Base-by-base conservation (phyloP, 2,888 invertebrate species). In the Phrixothrix hirtus region DNA sequence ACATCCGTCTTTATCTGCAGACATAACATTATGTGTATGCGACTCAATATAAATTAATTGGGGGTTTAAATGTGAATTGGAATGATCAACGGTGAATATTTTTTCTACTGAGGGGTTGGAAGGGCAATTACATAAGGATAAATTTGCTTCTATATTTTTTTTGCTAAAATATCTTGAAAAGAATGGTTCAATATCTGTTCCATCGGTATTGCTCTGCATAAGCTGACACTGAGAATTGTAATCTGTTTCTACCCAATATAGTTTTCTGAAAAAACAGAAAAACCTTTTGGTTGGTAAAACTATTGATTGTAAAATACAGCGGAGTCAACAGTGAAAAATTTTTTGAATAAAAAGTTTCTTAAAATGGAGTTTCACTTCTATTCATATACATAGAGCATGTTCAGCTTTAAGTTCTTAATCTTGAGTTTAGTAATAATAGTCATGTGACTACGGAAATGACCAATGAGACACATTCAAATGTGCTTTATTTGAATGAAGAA, bases 241-340 rank as follows among this genome's bases (percentile, higher is more conserved):
- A 32, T 77, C 78, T 44, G 79, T 77, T 74, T 91, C 89, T 39
- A 90, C 83, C 92, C 92, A 94, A 62, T 86, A 84, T 1, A 94
- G 68, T 1, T 82, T 80, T 53, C 87, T 86, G 66, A 37, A 76
- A 76, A 41, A 39, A 10, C 37, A 2, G 2, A 27, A 31, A 21
- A n/a, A n/a, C n/a, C n/a, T n/a, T n/a, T n/a, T n/a, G n/a, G n/a
- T n/a, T n/a, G n/a, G n/a, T n/a, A n/a, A n/a, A n/a, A n/a, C n/a
- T n/a, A n/a, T n/a, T n/a, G n/a, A n/a, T n/a, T n/a, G n/a, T n/a
- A n/a, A n/a, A n/a, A n/a, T n/a, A n/a, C n/a, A n/a, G n/a, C n/a
- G n/a, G n/a, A n/a, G n/a, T n/a, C n/a, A n/a, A n/a, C n/a, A n/a
- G n/a, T n/a, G n/a, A n/a, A n/a, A n/a, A n/a, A n/a, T n/a, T n/a